A percentile compares a stretch with the other conserved stretches of the same genome.
These are phyloP conservation scores for Rhizoglyphus robini DNA, from an alignment of 1,140 invertebrate species.

Conservation along the genomic window DNA sequence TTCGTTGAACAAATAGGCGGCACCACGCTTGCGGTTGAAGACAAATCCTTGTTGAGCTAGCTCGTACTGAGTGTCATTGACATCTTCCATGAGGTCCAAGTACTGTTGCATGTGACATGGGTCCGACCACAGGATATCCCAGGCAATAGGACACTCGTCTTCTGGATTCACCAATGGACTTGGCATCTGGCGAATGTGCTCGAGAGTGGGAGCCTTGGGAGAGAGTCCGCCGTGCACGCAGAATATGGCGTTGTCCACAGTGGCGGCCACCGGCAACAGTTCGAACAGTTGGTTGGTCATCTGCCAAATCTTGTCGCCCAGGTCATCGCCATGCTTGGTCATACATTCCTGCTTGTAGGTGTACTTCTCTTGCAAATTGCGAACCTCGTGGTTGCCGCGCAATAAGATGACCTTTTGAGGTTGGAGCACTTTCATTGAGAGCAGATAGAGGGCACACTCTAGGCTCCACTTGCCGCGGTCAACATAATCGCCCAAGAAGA, in stretches of 20 bases:
- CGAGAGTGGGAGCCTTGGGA: slow-evolving; percentile 43
- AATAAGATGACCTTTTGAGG: slow-evolving; percentile 45
- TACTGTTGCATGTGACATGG: slow-evolving; percentile 38
- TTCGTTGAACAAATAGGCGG: slow-evolving; percentile 52
- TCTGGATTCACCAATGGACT: slow-evolving; percentile 47
- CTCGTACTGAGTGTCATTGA: neutral
- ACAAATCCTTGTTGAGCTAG: slow-evolving; percentile 44
- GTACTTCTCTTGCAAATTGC: slow-evolving; percentile 52
- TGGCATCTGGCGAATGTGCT: slow-evolving; percentile 43
- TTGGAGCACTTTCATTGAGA: slow-evolving; percentile 46
- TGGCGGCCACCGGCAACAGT: slow-evolving; percentile 52
- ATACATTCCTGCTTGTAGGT: slow-evolving; percentile 51
- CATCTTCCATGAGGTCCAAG: neutral
- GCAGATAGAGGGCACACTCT: slow-evolving; percentile 41
- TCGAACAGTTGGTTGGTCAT: slow-evolving; percentile 55
- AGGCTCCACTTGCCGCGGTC: slow-evolving; percentile 46
- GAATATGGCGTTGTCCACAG: slow-evolving; percentile 54
- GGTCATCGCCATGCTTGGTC: slow-evolving; percentile 48
- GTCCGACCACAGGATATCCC: slow-evolving; percentile 66
- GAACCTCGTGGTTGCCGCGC: slow-evolving; percentile 50
- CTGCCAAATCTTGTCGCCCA: slow-evolving; percentile 49
- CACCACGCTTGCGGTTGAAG: slow-evolving; percentile 48
- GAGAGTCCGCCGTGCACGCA: slow-evolving; percentile 60
- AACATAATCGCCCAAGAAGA: slow-evolving; percentile 54
- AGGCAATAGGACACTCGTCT: slow-evolving; percentile 48